phyloP scores from a whole-genome alignment of 2,888 invertebrate genomes.

The Hirtodrosophila duncani region DNA sequence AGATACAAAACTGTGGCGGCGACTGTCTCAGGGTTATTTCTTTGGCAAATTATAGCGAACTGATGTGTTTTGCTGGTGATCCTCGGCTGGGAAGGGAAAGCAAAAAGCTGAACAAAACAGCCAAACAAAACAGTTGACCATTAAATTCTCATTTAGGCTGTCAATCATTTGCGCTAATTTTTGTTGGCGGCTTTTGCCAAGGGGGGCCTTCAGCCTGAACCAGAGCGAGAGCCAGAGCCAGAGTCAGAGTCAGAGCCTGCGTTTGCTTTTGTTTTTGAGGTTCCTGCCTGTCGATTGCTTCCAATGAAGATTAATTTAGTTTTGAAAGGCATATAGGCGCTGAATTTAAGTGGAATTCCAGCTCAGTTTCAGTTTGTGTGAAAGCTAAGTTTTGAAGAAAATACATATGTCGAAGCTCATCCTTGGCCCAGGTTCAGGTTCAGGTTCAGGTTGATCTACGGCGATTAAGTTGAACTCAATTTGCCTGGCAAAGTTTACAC shows the following conservation, averaged over 20 bases:
- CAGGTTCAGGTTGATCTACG: conserved; percentile 40
- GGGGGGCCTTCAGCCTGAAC: neutral
- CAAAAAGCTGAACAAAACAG: conserved; percentile 8
- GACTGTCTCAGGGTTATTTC: conserved; percentile 36
- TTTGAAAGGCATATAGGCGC: conserved; percentile 48
- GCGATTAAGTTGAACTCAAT: conserved; percentile 63
- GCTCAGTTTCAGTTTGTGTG: conserved; percentile 21
- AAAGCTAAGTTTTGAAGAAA: conserved; percentile 42
- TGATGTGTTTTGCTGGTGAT: conserved; percentile 11
- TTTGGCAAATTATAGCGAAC: conserved; percentile 56
- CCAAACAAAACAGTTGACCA: conserved; percentile 56
- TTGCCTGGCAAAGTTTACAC: conserved; percentile 67
- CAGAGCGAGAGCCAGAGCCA: no score
- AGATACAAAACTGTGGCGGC: no score
- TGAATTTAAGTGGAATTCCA: conserved; percentile 56
- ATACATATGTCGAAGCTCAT: conserved; percentile 4
- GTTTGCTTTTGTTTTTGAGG: conserved; percentile 1
- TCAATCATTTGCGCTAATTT: conserved; percentile 76
- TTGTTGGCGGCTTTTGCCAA: conserved; percentile 40
- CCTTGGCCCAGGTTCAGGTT: no score
- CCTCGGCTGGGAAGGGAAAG: conserved; percentile 1
- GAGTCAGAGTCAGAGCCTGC: no score
- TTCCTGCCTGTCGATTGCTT: conserved; percentile 66
- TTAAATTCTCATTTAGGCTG: conserved; percentile 77
- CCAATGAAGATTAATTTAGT: conserved; percentile 70